Evolutionary conservation across 2,113 vertebrate genomes (phyloP), one percentile per base, ranked within the genome.

Genomic region (Gavialis gangeticus): DNA sequence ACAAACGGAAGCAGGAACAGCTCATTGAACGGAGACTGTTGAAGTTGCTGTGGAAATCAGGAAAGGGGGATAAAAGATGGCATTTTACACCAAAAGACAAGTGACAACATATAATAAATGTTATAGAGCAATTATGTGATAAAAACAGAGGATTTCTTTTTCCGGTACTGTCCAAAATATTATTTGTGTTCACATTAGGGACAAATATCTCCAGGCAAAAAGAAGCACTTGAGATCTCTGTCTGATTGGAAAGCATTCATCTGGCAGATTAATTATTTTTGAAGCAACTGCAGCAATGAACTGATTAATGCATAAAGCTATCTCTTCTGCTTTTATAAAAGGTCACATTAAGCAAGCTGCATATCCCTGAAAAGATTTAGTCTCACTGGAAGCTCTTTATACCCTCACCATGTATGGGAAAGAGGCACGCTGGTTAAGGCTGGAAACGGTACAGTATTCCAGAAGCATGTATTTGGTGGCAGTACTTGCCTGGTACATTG

Each of bases 251-350:
- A 95, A 92, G 88, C 34, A 89, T 89, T 92, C 56, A 93, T 82
- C 88, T 93, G 86, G 88, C 92, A 96, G 87, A 94, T 95, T 92
- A 96, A 97, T 96, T 96, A 87, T 96, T 91, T 95, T 79, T 91
- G 88, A 94, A 95, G 91, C 54, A 92, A 90, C 64, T 88, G 79
- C 79, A 94, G 76, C 84, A 88, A 83, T 88, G 82, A 94, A 88
- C 71, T 92, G 95, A 95, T 95, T 97, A 96, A 95, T 91, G 84
- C 58, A 75, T 5, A 84, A 60, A 87, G 82, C 37, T 30, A 82
- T 92, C 86, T 77, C 75, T 89, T 87, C 11, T 67, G 71, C 83
- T 91, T 87, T 6, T 94, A 6, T 84, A 97, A 87, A 46, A 62
- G 21, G 95, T 96, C 97, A 97, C 95, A 88, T 88, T 93, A 95